Percentiles rank a stretch among this genome's conserved stretches.
Evolutionary conservation across 1,140 invertebrate genomes (phyloP).

Genomic region (Orchesella cincta): DNA sequence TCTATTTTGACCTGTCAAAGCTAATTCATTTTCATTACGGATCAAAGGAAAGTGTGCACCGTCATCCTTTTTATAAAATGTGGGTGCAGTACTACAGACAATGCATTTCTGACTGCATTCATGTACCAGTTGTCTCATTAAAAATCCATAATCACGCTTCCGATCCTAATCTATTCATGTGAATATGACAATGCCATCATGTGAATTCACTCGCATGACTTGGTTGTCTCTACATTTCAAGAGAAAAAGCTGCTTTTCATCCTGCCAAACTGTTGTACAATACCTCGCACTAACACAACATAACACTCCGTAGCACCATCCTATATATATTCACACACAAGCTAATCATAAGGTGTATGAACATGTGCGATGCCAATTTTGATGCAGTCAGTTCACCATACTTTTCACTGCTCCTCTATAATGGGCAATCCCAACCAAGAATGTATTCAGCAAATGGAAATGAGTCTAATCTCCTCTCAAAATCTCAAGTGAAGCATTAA

Average conservation of each 20-base stretch:
- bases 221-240: too few relatives aligned
- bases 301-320: too few relatives aligned
- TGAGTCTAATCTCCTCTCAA: neutral
- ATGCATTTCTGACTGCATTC: neutral
- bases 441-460: neutral
- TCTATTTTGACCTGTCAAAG: constrained; percentile 17
- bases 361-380: too few relatives aligned
- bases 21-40: constrained; percentile 13
- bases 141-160: constrained; percentile 49
- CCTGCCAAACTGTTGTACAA: neutral
- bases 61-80: neutral
- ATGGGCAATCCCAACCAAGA: too few relatives aligned
- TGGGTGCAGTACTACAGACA: constrained; percentile 21
- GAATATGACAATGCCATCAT: constrained; percentile 6
- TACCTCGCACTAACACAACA: too few relatives aligned
- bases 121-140: constrained; percentile 43
- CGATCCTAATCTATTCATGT: constrained; percentile 31
- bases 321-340: too few relatives aligned
- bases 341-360: too few relatives aligned
- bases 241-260: neutral
- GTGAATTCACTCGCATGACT: too few relatives aligned
- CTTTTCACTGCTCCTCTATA: too few relatives aligned
- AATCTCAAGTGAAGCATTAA: constrained; percentile 20
- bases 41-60: neutral
- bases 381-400: too few relatives aligned